Conservation (phyloP, 2,888 invertebrate species). For the Hypercompe scribonia region DNA sequence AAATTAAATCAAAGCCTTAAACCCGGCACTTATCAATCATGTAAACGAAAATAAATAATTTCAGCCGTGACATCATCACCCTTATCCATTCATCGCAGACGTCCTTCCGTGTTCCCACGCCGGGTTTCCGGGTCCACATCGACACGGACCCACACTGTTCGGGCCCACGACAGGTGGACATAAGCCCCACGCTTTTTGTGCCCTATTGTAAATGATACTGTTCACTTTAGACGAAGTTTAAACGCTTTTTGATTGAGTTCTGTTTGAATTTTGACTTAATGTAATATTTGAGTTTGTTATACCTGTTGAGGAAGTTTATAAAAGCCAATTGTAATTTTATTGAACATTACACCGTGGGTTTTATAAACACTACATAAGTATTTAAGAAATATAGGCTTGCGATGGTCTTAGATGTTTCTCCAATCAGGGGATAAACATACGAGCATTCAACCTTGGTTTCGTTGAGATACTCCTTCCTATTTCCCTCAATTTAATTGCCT, state of each 20-base stretch:
- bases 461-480: too few relatives aligned
- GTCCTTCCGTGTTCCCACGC: slow-evolving; percentile 64
- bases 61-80: slow-evolving; percentile 30
- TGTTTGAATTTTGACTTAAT: slow-evolving; percentile 5
- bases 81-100: slow-evolving; percentile 11
- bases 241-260: slow-evolving; percentile 5
- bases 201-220: slow-evolving; percentile 25
- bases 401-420: too few relatives aligned
- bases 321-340: not conserved
- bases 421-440: too few relatives aligned
- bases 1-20: not conserved
- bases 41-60: slow-evolving; percentile 26
- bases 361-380: not conserved
- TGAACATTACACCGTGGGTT: not conserved
- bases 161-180: slow-evolving; percentile 22
- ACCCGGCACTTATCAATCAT: not conserved
- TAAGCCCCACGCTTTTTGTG: slow-evolving; percentile 10
- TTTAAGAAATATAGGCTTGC: not conserved
- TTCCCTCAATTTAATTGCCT: too few relatives aligned
- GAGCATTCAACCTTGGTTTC: too few relatives aligned
- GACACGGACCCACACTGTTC: slow-evolving; percentile 2
- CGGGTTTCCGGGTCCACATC: slow-evolving; percentile 52
- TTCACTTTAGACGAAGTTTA: slow-evolving; percentile 13
- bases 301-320: not conserved
- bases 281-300: not conserved